Conservation (phyloP, 1,140 invertebrate genomes). For the Apis mellifera region DNA sequence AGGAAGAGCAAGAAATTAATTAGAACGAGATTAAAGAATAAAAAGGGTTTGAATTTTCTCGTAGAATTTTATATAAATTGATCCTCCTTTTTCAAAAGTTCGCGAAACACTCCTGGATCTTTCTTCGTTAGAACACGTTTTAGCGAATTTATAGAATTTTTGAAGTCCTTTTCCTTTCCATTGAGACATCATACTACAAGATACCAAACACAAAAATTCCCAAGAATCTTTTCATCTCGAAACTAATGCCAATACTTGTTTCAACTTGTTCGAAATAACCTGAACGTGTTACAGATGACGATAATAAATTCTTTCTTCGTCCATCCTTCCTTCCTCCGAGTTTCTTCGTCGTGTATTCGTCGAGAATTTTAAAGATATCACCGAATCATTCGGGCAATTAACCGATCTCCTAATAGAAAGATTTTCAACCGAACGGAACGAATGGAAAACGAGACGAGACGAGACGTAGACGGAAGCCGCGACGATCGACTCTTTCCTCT, state of each 20-base stretch:
- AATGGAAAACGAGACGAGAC: not conserved
- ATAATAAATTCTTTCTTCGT: not conserved
- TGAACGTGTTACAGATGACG: too few relatives aligned
- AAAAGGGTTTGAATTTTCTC: too few relatives aligned
- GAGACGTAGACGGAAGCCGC: constrained; percentile 26
- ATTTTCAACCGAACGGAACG: not conserved
- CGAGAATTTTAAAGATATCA: not conserved
- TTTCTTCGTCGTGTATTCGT: not conserved
- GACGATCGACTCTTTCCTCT: constrained; percentile 17
- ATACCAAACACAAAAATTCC: too few relatives aligned
- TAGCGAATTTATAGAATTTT: constrained; percentile 5
- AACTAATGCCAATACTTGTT: too few relatives aligned
- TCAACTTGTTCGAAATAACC: too few relatives aligned
- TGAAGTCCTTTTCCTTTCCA: not conserved
- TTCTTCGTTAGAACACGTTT: not conserved
- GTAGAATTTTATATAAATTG: not conserved
- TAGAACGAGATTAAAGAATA: too few relatives aligned
- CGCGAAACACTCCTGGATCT: not conserved
- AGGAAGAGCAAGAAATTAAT: too few relatives aligned
- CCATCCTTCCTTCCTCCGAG: not conserved
- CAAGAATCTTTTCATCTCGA: too few relatives aligned
- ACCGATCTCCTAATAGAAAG: too few relatives aligned
- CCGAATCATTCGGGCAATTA: not conserved
- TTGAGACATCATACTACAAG: too few relatives aligned
- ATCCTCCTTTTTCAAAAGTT: not conserved